Conservation (phyloP, 1,140 invertebrate species). For the Grapholita molesta region DNA sequence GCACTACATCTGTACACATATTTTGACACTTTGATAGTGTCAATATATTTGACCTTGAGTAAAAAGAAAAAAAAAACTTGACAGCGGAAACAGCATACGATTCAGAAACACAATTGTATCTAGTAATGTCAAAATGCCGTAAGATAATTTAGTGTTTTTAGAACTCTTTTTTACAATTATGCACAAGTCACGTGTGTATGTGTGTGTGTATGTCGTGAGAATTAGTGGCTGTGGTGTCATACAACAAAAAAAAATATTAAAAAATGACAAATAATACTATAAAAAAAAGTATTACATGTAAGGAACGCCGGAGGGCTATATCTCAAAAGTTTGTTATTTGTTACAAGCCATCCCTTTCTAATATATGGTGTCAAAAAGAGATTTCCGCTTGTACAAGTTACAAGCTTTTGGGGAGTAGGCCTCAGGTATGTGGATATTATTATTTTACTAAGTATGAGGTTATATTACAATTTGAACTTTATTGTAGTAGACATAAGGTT, state of each 20-base stretch:
- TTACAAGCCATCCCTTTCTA: too few relatives aligned
- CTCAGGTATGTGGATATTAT: slow-evolving; percentile 42
- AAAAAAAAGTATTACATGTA: slow-evolving; percentile 73
- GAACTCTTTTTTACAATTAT: slow-evolving; percentile 38
- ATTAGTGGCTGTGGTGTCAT: slow-evolving; percentile 71
- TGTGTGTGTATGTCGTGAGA: slow-evolving; percentile 55
- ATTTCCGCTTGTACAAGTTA: too few relatives aligned
- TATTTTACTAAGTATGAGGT: too few relatives aligned
- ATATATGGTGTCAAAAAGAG: too few relatives aligned
- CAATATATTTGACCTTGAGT: too few relatives aligned
- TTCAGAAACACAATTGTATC: neutral
- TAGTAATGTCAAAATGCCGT: neutral
- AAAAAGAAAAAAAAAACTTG: too few relatives aligned
- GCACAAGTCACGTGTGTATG: slow-evolving; percentile 49
- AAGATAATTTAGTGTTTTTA: neutral
- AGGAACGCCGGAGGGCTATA: slow-evolving; percentile 54
- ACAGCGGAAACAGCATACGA: neutral
- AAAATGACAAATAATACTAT: slow-evolving; percentile 72
- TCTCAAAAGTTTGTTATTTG: too few relatives aligned
- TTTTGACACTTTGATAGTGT: too few relatives aligned
- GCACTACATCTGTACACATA: too few relatives aligned
- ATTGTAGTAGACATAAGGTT: too few relatives aligned
- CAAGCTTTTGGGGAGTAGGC: too few relatives aligned
- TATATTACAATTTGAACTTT: slow-evolving; percentile 52
- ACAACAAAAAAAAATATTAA: slow-evolving; percentile 63